Conservation (phyloP, 2,888 invertebrate genomes). For the Drosophila pegasa region DNA sequence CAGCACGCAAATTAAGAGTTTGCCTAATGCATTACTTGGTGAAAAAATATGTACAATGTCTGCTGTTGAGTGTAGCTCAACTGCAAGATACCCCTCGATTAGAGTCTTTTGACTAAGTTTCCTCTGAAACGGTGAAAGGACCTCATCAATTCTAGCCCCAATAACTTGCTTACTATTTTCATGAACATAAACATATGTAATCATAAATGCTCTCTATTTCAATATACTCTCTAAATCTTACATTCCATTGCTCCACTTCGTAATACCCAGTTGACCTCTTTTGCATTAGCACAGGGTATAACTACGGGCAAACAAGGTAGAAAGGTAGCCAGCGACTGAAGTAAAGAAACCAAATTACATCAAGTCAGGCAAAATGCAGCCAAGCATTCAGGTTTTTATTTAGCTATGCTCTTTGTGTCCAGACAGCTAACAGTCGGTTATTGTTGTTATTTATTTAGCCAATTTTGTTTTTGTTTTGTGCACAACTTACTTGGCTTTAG, state of each 20-base stretch:
- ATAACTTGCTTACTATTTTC: too few relatives aligned
- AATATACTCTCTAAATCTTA: neutral
- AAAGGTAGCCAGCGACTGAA: constrained; percentile 37
- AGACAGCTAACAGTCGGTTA: constrained; percentile 55
- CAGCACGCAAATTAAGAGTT: constrained; percentile 57
- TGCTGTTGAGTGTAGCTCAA: neutral
- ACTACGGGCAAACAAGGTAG: constrained; percentile 27
- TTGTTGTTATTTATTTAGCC: constrained; percentile 27
- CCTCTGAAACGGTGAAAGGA: too few relatives aligned
- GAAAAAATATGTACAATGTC: neutral
- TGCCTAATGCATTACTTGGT: constrained; percentile 47
- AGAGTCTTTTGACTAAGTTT: too few relatives aligned
- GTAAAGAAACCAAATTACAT: constrained; percentile 69
- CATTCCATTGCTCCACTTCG: neutral
- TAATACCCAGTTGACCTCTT: neutral
- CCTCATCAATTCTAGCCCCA: too few relatives aligned
- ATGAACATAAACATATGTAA: too few relatives aligned
- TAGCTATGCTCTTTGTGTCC: constrained; percentile 70
- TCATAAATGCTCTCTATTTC: too few relatives aligned
- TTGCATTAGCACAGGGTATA: constrained; percentile 16
- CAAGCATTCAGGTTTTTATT: constrained; percentile 65
- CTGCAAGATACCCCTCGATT: constrained; percentile 5
- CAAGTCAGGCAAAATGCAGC: constrained; percentile 74
- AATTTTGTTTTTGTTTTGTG: constrained; percentile 21
- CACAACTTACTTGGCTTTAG: constrained; percentile 59